Base-by-base conservation (phyloP, 1,140 invertebrate species). In the Musca vetustissima region DNA sequence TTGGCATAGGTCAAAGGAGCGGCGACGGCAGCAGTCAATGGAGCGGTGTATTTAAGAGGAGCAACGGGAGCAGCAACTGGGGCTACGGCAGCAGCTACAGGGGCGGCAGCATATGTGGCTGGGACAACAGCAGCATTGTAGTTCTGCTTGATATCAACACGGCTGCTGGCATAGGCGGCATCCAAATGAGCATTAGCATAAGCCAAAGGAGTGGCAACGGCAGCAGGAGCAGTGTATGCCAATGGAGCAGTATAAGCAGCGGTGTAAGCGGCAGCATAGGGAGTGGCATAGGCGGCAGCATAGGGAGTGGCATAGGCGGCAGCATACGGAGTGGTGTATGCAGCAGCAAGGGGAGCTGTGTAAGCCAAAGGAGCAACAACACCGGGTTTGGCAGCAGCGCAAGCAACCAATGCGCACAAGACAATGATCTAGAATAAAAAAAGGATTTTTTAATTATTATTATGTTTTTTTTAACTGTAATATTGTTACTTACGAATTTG, bases 361-460 rank as follows among this genome's bases (percentile, higher is more conserved):
- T n/a, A n/a, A n/a, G n/a, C n/a, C n/a, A n/a, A n/a, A n/a, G n/a
- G n/a, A n/a, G n/a, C n/a, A n/a, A n/a, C n/a, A n/a, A n/a, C n/a
- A n/a, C n/a, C n/a, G n/a, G 11, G 84, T 57, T 75, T 73, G 14
- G 71, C 72, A 52, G 69, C 64, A 36, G 72, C 67, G 52, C 70
- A 70, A 48, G 72, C 75, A 52, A 71, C 43, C 53, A 75, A 70
- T 14, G 77, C 74, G 22, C 75, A 72, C 24, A 77, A 72, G 14
- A 75, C 76, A 43, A 78, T 74, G 3, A 72, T 69, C 71, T 66
- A 48, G n/a, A 24, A 69, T 66, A 21, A 21, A 48, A 1, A 61
- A n/a, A n/a, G n/a, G n/a, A n/a, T n/a, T n/a, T n/a, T n/a, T n/a
- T 59, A 14, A 6, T 64, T 47, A n/a, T 21, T 47, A 43, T 24